Evolutionary conservation across 2,888 invertebrate species (phyloP).

Genomic region (Tuberolachnus salignus): DNA sequence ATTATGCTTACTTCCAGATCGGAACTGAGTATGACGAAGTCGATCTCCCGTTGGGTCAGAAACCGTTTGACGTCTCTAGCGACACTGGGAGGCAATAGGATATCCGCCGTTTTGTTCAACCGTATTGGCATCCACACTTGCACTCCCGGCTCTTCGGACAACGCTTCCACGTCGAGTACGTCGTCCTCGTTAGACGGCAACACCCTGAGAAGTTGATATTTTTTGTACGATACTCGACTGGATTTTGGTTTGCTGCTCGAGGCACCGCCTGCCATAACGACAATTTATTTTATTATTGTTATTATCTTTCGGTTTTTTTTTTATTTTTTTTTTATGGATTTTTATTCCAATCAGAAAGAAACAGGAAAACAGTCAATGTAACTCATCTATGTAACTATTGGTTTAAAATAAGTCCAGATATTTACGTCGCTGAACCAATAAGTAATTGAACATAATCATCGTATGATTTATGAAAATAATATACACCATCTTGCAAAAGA

Average conservation of each 20-base stretch:
- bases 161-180: conserved; percentile 64
- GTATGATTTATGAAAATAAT: too few relatives aligned
- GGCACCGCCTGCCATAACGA: conserved; percentile 1
- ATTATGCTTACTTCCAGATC: conserved; percentile 73
- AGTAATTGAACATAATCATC: too few relatives aligned
- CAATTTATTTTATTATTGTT: neutral
- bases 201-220: conserved; percentile 59
- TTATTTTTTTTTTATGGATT: too few relatives aligned
- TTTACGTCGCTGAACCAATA: too few relatives aligned
- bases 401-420: too few relatives aligned
- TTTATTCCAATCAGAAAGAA: too few relatives aligned
- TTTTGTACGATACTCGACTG: conserved; percentile 57
- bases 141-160: conserved; percentile 66
- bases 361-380: too few relatives aligned
- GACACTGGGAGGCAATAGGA: conserved; percentile 75
- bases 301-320: neutral
- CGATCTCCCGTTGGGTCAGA: conserved; percentile 69
- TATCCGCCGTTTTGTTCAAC: conserved; percentile 69
- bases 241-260: conserved; percentile 19
- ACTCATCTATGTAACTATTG: too few relatives aligned
- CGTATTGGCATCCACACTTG: conserved; percentile 70
- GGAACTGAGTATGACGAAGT: conserved; percentile 72
- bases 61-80: conserved; percentile 68
- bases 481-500: too few relatives aligned
- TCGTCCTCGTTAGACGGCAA: conserved; percentile 60